Percentiles rank a stretch among this genome's conserved stretches.
phyloP scores from a whole-genome alignment of 2,888 invertebrate genomes.

The Hydropsyche betteni region DNA sequence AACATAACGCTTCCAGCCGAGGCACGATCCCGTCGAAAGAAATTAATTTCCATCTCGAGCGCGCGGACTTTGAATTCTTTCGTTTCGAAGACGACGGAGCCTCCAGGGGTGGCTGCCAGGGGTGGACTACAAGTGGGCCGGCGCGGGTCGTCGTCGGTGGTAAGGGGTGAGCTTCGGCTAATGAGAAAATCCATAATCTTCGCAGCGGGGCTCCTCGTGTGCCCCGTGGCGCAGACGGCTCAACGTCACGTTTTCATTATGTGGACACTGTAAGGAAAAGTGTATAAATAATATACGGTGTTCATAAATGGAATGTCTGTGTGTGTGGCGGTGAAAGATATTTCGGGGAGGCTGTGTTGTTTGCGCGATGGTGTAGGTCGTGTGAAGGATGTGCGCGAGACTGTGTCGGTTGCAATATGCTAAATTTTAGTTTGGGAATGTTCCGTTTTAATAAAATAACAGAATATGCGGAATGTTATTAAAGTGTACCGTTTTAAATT shows the following conservation, averaged over 20 bases:
- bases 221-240: slow-evolving; percentile 25
- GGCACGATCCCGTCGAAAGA: slow-evolving; percentile 27
- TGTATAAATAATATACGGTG: too few species aligned
- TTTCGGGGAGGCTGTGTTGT: too few species aligned
- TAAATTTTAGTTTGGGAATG: too few species aligned
- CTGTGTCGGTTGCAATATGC: too few species aligned
- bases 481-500: too few species aligned
- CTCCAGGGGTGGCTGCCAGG: not conserved
- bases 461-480: too few species aligned
- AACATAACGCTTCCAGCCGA: not conserved
- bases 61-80: slow-evolving; percentile 37
- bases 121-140: not conserved
- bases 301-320: too few species aligned
- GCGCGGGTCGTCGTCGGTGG: not conserved
- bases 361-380: too few species aligned
- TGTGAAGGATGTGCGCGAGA: too few species aligned
- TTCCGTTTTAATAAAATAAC: too few species aligned
- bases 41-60: slow-evolving; percentile 43
- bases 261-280: too few species aligned
- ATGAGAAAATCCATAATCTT: slow-evolving; percentile 47
- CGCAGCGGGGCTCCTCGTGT: slow-evolving; percentile 33
- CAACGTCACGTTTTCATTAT: slow-evolving; percentile 25
- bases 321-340: too few species aligned
- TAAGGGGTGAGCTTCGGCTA: slow-evolving; percentile 37
- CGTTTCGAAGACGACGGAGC: slow-evolving; percentile 13